These are phyloP conservation scores for Clinocottus analis DNA, from an alignment of 2,113 vertebrate genomes.

Conservation along the genomic window DNA sequence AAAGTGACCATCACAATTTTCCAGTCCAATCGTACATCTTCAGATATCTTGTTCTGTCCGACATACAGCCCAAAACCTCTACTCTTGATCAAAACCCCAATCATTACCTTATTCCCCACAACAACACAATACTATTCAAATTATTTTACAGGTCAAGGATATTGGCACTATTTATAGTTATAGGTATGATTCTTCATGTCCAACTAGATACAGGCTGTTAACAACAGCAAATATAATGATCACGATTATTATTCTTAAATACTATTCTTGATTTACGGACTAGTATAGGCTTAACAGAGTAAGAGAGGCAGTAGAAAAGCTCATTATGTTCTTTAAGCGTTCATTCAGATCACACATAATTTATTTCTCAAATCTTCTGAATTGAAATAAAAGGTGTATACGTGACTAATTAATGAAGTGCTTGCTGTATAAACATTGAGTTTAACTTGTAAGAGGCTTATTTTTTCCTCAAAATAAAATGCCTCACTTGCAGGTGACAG, in stretches of 20 bases:
- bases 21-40: not conserved
- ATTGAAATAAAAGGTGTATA: not conserved
- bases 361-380: not conserved
- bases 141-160: not conserved
- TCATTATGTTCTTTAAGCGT: constrained; percentile 3
- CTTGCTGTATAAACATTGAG: not conserved
- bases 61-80: not conserved
- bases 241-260: too few relatives aligned
- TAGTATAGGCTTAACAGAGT: not conserved
- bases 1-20: constrained; percentile 3
- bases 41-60: not conserved
- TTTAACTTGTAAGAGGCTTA: not conserved
- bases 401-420: not conserved
- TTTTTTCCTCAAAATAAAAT: constrained; percentile 6
- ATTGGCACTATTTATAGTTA: not conserved
- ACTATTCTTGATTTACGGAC: not conserved
- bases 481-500: constrained; percentile 5
- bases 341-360: not conserved
- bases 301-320: not conserved
- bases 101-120: not conserved
- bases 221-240: not conserved
- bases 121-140: not conserved
- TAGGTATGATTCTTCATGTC: not conserved
- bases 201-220: too few relatives aligned
- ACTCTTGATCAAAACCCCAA: too few relatives aligned